These are phyloP conservation scores for Serinus canaria DNA, from an alignment of 2,113 vertebrate species.

Conservation along the genomic window DNA sequence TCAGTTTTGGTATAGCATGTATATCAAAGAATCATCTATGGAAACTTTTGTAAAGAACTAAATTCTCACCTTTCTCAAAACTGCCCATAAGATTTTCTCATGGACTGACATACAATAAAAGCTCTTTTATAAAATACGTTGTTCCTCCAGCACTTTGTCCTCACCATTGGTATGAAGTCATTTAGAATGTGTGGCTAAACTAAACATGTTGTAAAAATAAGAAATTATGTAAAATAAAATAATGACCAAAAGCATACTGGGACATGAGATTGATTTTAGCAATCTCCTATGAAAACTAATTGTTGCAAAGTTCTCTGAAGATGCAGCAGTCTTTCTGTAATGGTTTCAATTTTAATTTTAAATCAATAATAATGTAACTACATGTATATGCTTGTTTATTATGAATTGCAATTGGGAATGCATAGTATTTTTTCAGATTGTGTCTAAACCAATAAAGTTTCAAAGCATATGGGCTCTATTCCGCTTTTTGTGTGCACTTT, in stretches of 20 bases:
- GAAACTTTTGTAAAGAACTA: constrained; percentile 73
- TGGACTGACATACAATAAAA: constrained; percentile 32
- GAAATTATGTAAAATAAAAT: not conserved
- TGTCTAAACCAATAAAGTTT: constrained; percentile 54
- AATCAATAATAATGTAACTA: not conserved
- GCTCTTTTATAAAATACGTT: constrained; percentile 33
- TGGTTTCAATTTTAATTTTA: not conserved
- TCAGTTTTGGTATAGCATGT: constrained; percentile 69
- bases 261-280: not conserved
- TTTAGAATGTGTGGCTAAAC: not conserved
- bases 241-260: not conserved
- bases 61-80: constrained; percentile 62
- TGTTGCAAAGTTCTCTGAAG: not conserved
- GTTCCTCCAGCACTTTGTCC: not conserved
- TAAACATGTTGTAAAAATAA: not conserved
- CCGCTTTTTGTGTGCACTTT: not conserved
- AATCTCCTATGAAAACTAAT: not conserved
- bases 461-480: not conserved
- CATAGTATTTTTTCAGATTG: constrained; percentile 53
- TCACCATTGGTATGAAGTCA: not conserved
- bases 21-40: constrained; percentile 40
- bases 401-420: constrained; percentile 34
- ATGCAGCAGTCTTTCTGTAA: constrained; percentile 7
- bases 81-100: constrained; percentile 23
- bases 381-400: constrained; percentile 43